Evolutionary conservation across 2,888 invertebrate species (phyloP).

Genomic region (Chorisops tibialis): DNA sequence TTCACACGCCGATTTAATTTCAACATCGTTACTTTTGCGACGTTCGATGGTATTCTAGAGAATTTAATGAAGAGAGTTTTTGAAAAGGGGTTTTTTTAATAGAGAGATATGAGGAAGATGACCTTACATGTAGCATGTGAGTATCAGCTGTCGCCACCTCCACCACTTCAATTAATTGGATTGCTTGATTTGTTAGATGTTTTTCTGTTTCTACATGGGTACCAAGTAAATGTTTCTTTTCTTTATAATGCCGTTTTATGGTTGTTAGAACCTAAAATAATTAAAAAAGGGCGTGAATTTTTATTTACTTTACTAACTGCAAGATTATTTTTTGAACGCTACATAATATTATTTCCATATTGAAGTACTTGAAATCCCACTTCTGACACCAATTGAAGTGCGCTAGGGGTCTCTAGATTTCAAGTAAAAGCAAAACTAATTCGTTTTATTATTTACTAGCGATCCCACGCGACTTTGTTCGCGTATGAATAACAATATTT

Average conservation of each 20-base stretch:
- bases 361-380: no score
- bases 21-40: conserved; percentile 45
- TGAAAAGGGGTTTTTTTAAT: not conserved
- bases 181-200: conserved; percentile 60
- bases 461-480: no score
- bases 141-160: conserved; percentile 63
- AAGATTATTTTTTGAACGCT: no score
- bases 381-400: no score
- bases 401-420: no score
- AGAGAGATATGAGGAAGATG: no score
- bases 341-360: no score
- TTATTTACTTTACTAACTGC: no score
- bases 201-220: conserved; percentile 64
- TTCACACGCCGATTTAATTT: conserved; percentile 45
- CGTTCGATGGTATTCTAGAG: conserved; percentile 46
- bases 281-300: no score
- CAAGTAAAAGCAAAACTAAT: no score
- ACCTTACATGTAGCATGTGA: conserved; percentile 62
- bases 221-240: conserved; percentile 64
- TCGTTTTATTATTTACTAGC: no score
- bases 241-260: conserved; percentile 56
- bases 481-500: no score
- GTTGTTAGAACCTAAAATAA: conserved; percentile 41
- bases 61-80: not conserved
- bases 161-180: conserved; percentile 61